Percentiles rank a stretch among this genome's conserved stretches.
Conservation (phyloP, 2,888 invertebrate genomes). For the Therioaphis trifolii region DNA sequence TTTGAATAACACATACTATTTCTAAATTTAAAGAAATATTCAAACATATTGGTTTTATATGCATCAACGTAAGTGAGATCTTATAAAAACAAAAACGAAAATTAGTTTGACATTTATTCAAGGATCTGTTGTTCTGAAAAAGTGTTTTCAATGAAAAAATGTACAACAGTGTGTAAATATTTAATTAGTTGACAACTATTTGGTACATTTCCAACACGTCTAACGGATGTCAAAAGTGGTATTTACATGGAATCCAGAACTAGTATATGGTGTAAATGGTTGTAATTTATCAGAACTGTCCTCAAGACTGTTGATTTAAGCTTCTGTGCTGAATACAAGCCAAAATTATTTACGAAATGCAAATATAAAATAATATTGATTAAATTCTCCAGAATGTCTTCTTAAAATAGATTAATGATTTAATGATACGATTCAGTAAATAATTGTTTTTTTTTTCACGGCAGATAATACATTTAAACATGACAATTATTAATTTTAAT, state of each 20-base stretch:
- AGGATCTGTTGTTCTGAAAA: no score
- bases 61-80: no score
- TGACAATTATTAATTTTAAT: no score
- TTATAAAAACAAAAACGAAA: no score
- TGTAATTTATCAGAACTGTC: slow-evolving; percentile 56
- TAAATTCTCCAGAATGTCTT: background rate
- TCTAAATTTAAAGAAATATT: no score
- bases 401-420: background rate
- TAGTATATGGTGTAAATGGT: slow-evolving; percentile 20
- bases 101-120: no score
- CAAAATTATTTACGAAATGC: slow-evolving; percentile 29
- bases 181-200: slow-evolving; percentile 50
- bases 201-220: slow-evolving; percentile 52
- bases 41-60: no score
- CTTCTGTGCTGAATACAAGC: slow-evolving; percentile 30
- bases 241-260: slow-evolving; percentile 51
- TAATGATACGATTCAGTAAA: background rate
- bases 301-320: slow-evolving; percentile 4
- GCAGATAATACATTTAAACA: no score
- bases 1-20: no score
- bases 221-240: slow-evolving; percentile 36
- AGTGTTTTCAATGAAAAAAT: no score
- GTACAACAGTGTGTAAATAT: no score
- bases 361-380: slow-evolving; percentile 37
- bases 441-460: background rate